Evolutionary conservation across 2,113 vertebrate genomes (phyloP).

Genomic region (Propithecus coquereli): DNA sequence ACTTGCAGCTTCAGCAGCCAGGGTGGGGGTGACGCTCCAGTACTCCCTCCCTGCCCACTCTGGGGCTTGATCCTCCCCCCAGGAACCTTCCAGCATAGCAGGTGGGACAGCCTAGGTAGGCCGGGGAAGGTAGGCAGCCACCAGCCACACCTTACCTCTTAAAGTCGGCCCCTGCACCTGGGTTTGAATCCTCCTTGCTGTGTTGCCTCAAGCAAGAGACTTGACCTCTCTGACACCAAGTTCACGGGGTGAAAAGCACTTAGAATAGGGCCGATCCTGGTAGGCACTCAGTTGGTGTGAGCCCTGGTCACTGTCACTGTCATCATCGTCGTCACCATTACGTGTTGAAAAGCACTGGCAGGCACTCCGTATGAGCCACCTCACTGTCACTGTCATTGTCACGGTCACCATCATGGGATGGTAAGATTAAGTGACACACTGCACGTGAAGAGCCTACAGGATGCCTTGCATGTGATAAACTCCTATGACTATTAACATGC

Average conservation of each 20-base stretch:
- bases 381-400: background rate
- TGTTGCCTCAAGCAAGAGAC: background rate
- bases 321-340: rapidly evolving
- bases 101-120: background rate
- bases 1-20: slow-evolving; percentile 47
- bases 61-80: background rate
- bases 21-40: background rate
- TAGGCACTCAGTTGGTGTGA: rapidly evolving
- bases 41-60: background rate
- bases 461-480: background rate
- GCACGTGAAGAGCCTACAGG: rapidly evolving
- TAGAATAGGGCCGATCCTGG: background rate
- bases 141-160: background rate
- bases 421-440: background rate
- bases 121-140: background rate
- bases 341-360: rapidly evolving
- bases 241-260: background rate
- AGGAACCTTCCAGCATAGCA: background rate
- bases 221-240: background rate
- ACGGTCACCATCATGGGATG: background rate
- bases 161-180: background rate
- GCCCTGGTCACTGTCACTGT: background rate
- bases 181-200: background rate
- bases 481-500: too few relatives aligned
- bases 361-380: background rate